Base-by-base conservation (phyloP, 1,140 invertebrate species). In the Listronotus oregonensis region DNA sequence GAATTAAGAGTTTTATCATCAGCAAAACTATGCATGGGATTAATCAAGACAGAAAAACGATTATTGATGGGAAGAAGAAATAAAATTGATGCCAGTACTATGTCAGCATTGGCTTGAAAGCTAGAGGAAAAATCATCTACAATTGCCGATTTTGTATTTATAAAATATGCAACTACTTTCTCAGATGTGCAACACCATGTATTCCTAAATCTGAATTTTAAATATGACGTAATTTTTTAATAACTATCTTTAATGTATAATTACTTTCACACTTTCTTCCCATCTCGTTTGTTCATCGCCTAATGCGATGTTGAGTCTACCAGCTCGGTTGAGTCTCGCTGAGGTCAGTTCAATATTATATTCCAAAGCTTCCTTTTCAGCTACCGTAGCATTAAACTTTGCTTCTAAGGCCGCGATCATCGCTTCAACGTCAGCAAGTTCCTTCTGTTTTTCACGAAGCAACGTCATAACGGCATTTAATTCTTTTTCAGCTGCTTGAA, bases 271-370 rank as follows among this genome's bases (percentile, higher is more conserved):
- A 42, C 84, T 85, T 57, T 89, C 84, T 63, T 89, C 85, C 93
- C 93, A 96, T 44, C 92, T 83, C 6, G 87, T 82, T 78, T 93
- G 88, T 77, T 95, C 93, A 74, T 95, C 91, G 0, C 89, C 87
- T 1, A 96, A 80, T 14, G 93, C 93, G 6, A 90, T 87, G 2
- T 92, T 95, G 0, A 96, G 80, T 69, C 90, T 85, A 0, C 90
- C 91, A 0, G 94, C 92, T 58, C 94, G 83, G 52, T 87, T 87
- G 2, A 96, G 79, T 60, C 94, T 81, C 0, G 87, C 86, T 32
- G 87, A 88, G 1, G 91, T 93, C n/a, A 92, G 76, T 62, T 86
- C 85, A 40, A 95, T 92, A 31, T 88, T 85, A 75, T 91, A 89
- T 73, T 89, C 86, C 15, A 88, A 80, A 68, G 88, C 85, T 17